Evolutionary conservation across 2,113 vertebrate species (phyloP).

Genomic region (Nestor notabilis): DNA sequence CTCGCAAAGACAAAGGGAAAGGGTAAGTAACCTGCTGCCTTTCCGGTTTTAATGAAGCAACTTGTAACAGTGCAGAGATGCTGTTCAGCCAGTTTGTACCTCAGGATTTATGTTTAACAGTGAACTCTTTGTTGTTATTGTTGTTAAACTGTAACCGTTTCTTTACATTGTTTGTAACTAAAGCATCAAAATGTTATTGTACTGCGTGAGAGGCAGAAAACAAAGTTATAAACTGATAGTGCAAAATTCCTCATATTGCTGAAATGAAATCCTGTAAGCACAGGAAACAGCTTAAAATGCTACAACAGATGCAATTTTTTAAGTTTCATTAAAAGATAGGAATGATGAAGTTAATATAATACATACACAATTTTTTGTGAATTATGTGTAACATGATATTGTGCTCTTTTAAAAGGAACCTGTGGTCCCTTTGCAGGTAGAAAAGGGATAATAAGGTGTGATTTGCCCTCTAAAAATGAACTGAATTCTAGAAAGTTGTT

Average conservation of each 20-base stretch:
- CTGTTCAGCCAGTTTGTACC: neutral
- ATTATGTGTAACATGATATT: neutral
- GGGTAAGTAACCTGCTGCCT: conserved; percentile 64
- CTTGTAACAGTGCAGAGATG: neutral
- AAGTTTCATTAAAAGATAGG: neutral
- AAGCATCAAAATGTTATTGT: neutral
- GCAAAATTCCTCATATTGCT: neutral
- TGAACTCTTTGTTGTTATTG: neutral
- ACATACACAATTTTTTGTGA: fast-evolving
- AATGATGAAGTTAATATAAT: neutral
- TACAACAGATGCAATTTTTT: neutral
- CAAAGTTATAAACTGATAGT: neutral
- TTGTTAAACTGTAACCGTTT: neutral
- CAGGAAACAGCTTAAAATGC: neutral
- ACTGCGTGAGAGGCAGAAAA: neutral
- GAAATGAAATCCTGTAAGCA: neutral
- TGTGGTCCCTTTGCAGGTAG: neutral
- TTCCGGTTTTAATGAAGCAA: neutral
- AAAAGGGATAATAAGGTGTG: neutral
- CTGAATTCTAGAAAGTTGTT: neutral
- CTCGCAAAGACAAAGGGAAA: conserved; percentile 89
- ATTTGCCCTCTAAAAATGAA: neutral
- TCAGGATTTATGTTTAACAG: neutral
- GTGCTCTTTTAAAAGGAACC: neutral
- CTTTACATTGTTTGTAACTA: neutral